A percentile compares a stretch with the other conserved stretches of the same genome.
Evolutionary conservation across 2,888 invertebrate species (phyloP).

Genomic region (Brachypterus glaber): DNA sequence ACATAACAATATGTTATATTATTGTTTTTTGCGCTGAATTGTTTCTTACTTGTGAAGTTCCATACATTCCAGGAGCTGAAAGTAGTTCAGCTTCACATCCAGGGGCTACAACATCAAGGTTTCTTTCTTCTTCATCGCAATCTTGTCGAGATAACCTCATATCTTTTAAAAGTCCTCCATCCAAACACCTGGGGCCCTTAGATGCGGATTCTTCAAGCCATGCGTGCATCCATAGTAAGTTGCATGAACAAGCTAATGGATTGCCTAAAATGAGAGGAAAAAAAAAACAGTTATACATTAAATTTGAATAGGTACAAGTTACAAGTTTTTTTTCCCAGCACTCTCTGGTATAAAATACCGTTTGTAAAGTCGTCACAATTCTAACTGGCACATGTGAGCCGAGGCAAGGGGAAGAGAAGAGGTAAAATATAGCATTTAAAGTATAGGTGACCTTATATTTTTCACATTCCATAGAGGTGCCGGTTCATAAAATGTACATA

Average conservation of each 20-base stretch:
- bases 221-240: constrained; percentile 71
- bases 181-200: constrained; percentile 68
- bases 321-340: no score
- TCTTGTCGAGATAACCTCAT: constrained; percentile 61
- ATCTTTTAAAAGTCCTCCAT: constrained; percentile 66
- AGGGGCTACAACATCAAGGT: constrained; percentile 49
- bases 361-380: no score
- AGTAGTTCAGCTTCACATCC: constrained; percentile 61
- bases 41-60: constrained; percentile 46
- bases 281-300: no score
- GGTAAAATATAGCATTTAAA: no score
- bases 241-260: constrained; percentile 73
- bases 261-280: constrained; percentile 65
- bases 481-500: no score
- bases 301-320: no score
- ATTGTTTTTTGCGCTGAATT: neutral
- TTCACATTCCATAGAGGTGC: no score
- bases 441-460: no score
- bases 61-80: constrained; percentile 38
- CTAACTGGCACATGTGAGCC: no score
- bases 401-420: no score
- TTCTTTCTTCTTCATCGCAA: constrained; percentile 44
- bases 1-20: neutral
- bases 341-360: no score
- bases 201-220: constrained; percentile 71